Base-by-base conservation (phyloP, 92 coral and sea anemone species). In the Porites evermanni region DNA sequence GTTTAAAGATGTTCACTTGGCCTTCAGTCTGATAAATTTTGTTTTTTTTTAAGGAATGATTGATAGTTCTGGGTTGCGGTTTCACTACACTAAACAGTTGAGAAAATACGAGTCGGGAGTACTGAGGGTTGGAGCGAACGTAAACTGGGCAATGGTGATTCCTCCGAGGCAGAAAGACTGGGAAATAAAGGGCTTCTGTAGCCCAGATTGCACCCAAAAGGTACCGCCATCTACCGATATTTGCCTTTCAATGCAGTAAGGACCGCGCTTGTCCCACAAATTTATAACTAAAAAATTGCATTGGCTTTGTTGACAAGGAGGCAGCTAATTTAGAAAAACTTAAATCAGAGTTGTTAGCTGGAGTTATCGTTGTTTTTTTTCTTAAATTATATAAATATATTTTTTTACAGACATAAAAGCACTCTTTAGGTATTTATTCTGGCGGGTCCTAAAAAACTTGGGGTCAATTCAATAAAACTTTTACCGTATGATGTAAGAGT, bases 11-110 rank as follows among this genome's bases (percentile, higher is more conserved):
- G 61, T 56, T 56, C 61, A 11, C 61, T 11, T 11, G 16, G 12
- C 16, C 16, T 11, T 11, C 13, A 14, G 61, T 11, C 61, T 11
- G 16, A 56, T 14, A 56, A 56, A 56, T 11, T 56, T 11, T 56
- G 5, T 56, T 56, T 52, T 20, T 52, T 20, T 84, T 23, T 17
- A 54, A 88, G 92, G 87, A 19, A 78, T 83, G 38, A 23, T 84
- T 3, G 94, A 91, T 67, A 93, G 87, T 61, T 93, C 96, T 23
- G 96, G 96, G 7, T 67, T 93, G 18, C 89, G 96, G 19, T 84
- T 91, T 53, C 77, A 71, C 86, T 80, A 87, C 88, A 91, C 94
- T 12, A 78, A 86, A 14, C 75, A 79, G 12, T 67, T 91, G 9
- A 93, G 96, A 17, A 61, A 88, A 67, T 88, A 91, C 66, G 96